Conservation (phyloP, 2,113 vertebrate genomes). For the Cariama cristata region DNA sequence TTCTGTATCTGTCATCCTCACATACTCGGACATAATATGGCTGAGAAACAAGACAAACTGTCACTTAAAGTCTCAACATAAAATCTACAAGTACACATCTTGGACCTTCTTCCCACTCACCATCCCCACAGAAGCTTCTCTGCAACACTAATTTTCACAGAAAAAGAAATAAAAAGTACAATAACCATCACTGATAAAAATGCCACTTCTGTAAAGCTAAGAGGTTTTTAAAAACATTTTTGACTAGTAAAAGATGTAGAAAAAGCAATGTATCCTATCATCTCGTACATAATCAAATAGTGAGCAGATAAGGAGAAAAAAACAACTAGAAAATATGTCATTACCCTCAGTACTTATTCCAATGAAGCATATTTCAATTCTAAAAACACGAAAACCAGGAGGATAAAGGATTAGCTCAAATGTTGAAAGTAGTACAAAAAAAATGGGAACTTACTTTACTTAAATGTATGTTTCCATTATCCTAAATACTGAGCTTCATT, state of each 20-base stretch:
- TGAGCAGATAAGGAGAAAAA: background rate
- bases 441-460: background rate
- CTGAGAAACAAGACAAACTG: constrained; percentile 65
- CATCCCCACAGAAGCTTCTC: background rate
- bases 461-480: background rate
- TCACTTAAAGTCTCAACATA: background rate
- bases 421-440: background rate
- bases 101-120: background rate
- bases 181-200: background rate
- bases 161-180: background rate
- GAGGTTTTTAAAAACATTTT: background rate
- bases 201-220: background rate
- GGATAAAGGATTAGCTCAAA: background rate
- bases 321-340: background rate
- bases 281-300: background rate
- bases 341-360: background rate
- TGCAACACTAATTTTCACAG: background rate
- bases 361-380: background rate
- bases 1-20: constrained; percentile 92
- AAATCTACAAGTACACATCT: background rate
- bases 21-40: constrained; percentile 87
- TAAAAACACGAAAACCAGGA: background rate
- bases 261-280: background rate
- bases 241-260: background rate
- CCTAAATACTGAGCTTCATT: background rate